Conservation (phyloP, 2,888 invertebrate genomes). For the Nomada fucata region DNA sequence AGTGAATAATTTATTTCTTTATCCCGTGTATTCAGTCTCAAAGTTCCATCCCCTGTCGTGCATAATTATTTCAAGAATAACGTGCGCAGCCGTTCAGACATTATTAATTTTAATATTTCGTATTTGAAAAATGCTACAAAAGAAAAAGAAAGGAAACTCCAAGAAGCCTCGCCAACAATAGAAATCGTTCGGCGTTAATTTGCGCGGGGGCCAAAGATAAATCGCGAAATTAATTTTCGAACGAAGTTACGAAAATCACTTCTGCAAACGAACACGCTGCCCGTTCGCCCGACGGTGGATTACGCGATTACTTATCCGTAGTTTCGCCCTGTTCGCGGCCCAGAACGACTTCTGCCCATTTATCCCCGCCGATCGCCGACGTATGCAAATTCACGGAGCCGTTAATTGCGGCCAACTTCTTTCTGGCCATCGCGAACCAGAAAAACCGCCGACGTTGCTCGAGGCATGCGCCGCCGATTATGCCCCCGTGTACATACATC, state of each 20-base stretch:
- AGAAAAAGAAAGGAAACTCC: neutral
- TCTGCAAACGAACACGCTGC: slow-evolving; percentile 42
- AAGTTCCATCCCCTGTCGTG: too few species aligned
- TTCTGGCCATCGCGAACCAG: slow-evolving; percentile 72
- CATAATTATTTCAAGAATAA: too few species aligned
- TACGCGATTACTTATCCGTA: slow-evolving; percentile 67
- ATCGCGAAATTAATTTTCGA: slow-evolving; percentile 60
- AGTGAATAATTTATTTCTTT: too few species aligned
- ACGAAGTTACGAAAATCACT: slow-evolving; percentile 55
- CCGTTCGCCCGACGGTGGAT: slow-evolving; percentile 49
- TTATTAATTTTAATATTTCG: too few species aligned
- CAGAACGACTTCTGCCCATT: slow-evolving; percentile 69
- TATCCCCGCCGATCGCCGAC: slow-evolving; percentile 77
- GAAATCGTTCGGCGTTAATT: slow-evolving; percentile 22
- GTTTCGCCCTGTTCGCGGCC: slow-evolving; percentile 43
- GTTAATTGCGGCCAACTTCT: slow-evolving; percentile 79
- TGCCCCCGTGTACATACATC: slow-evolving; percentile 58
- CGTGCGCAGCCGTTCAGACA: too few species aligned
- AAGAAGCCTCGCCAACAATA: neutral
- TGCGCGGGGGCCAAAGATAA: slow-evolving; percentile 9
- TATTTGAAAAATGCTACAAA: too few species aligned
- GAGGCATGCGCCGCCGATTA: slow-evolving; percentile 70
- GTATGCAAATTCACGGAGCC: slow-evolving; percentile 79
- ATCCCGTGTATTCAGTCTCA: too few species aligned
- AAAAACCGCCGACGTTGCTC: slow-evolving; percentile 73